A percentile compares a stretch with the other conserved stretches of the same genome.
Evolutionary conservation across 2,797 vertebrate genomes (phyloP).

Genomic region (Picus viridis): DNA sequence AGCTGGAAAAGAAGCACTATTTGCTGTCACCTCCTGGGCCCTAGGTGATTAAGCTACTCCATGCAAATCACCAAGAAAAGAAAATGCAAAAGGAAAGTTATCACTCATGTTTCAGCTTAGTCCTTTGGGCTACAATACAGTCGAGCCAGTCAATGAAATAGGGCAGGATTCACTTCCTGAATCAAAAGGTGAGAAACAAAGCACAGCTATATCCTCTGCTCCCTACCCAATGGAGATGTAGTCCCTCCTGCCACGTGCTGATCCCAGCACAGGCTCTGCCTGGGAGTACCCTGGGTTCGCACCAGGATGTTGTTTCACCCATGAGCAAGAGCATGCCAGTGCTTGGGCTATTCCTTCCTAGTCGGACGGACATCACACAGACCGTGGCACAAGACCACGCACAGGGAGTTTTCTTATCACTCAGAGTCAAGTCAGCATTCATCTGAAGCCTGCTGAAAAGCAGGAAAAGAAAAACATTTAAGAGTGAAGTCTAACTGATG

Average conservation of each 20-base stretch:
- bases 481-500: neutral
- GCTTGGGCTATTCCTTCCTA: neutral
- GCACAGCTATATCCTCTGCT: neutral
- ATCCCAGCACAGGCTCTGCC: accelerated
- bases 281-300: neutral
- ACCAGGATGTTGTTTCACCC: neutral
- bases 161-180: neutral
- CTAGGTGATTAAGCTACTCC: neutral
- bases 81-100: neutral
- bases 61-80: neutral
- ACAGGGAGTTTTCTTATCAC: neutral
- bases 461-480: neutral
- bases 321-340: accelerated
- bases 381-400: accelerated
- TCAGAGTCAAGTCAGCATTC: neutral
- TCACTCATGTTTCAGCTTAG: neutral
- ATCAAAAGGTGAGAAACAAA: accelerated
- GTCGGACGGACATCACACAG: neutral
- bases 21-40: neutral
- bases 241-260: neutral
- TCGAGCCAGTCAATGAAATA: neutral
- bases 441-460: neutral
- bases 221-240: neutral
- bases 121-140: neutral
- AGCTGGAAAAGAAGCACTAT: neutral